A percentile compares a stretch with the other conserved stretches of the same genome.
Conservation (phyloP, 2,888 invertebrate species). For the Ichneumon xanthorius region DNA sequence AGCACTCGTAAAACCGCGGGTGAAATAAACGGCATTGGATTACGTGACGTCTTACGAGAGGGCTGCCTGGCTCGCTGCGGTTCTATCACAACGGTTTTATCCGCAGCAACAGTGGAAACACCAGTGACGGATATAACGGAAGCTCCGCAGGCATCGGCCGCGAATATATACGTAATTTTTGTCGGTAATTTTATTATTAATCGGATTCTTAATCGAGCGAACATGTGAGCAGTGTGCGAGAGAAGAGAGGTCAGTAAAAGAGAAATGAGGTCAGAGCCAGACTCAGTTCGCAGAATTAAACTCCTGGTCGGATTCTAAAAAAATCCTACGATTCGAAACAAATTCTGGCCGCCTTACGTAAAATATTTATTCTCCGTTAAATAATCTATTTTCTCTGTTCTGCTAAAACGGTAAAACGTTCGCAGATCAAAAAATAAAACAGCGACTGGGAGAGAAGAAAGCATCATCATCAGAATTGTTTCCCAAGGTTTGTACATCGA, state of each 20-base stretch:
- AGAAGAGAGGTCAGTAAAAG: neutral
- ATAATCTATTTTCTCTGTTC: neutral
- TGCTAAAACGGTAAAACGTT: too few species aligned
- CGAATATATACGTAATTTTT: constrained; percentile 16
- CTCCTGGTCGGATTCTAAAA: neutral
- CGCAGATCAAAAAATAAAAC: too few species aligned
- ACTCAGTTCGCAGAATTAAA: neutral
- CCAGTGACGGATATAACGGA: constrained; percentile 16
- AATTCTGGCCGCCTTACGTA: neutral
- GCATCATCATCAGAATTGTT: too few species aligned
- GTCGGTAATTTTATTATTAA: constrained; percentile 74
- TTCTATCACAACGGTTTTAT: constrained; percentile 27
- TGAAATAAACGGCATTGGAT: constrained; percentile 77
- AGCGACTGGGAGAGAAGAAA: too few species aligned
- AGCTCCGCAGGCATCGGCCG: constrained; percentile 19
- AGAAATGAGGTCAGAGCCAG: neutral
- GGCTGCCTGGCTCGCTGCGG: constrained; percentile 44
- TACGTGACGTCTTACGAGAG: constrained; percentile 78
- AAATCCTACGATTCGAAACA: neutral
- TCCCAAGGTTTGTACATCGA: neutral
- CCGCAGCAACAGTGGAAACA: constrained; percentile 8
- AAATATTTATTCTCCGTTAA: neutral
- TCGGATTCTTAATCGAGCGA: constrained; percentile 67
- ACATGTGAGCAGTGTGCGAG: neutral
- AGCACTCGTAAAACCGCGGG: constrained; percentile 76